phyloP scores from a whole-genome alignment of 2,797 vertebrate species.

The Alauda arvensis region DNA sequence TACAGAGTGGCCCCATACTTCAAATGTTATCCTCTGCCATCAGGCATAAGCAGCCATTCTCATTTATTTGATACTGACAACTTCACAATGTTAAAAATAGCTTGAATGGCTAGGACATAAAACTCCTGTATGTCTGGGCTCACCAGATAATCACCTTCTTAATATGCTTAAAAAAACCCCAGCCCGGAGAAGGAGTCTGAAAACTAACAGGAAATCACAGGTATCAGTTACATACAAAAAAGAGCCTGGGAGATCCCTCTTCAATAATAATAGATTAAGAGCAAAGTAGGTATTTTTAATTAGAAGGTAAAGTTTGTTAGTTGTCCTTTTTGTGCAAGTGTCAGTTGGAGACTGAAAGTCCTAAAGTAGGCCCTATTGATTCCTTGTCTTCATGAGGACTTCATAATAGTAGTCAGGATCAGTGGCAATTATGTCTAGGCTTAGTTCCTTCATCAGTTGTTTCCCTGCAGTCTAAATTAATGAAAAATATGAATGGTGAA shows the following conservation, averaged over 20 bases:
- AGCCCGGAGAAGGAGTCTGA: neutral
- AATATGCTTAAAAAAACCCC: neutral
- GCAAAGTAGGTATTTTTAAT: neutral
- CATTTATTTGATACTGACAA: neutral
- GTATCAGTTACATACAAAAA: neutral
- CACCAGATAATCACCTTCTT: neutral
- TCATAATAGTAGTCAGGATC: neutral
- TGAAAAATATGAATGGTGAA: neutral
- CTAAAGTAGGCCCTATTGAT: neutral
- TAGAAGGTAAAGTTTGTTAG: neutral
- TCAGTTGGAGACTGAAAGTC: neutral
- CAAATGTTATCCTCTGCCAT: neutral
- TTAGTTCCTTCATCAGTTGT: neutral
- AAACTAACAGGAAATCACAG: neutral
- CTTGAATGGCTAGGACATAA: neutral
- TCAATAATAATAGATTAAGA: neutral
- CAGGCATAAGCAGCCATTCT: neutral
- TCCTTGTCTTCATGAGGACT: neutral
- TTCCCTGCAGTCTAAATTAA: neutral
- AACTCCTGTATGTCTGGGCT: neutral
- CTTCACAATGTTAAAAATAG: neutral
- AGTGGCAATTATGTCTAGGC: neutral
- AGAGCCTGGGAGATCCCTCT: neutral
- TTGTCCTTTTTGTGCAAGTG: neutral
- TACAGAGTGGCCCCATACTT: neutral